Evolutionary conservation across 2,888 invertebrate genomes (phyloP).

Genomic region (Rhyacophila evoluta): DNA sequence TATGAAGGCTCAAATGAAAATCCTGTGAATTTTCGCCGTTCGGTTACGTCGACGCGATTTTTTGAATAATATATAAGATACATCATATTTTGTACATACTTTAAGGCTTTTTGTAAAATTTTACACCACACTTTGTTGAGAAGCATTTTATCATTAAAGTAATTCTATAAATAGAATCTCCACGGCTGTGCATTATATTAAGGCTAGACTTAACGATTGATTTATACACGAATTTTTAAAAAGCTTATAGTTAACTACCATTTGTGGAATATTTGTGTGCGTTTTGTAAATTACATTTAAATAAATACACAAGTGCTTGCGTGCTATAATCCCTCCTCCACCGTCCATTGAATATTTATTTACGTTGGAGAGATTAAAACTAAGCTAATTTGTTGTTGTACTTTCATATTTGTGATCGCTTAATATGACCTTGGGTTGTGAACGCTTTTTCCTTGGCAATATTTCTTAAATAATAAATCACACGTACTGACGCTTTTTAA

Average conservation of each 20-base stretch:
- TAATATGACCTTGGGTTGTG: constrained; percentile 52
- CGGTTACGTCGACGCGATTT: constrained; percentile 7
- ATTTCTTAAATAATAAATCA: neutral
- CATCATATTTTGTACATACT: constrained; percentile 25
- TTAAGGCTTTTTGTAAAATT: constrained; percentile 43
- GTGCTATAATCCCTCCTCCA: constrained; percentile 33
- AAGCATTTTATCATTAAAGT: constrained; percentile 16
- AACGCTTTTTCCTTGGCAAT: constrained; percentile 34
- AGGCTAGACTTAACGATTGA: neutral
- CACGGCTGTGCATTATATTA: constrained; percentile 16
- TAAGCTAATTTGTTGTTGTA: constrained; percentile 5
- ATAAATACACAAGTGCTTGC: constrained; percentile 25
- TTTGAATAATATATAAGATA: constrained; percentile 27
- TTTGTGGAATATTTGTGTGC: constrained; percentile 11
- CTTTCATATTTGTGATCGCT: neutral
- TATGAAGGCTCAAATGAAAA: neutral
- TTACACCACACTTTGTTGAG: constrained; percentile 32
- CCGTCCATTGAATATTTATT: constrained; percentile 35
- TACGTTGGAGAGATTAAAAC: neutral
- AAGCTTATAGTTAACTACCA: neutral
- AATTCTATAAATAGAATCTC: neutral
- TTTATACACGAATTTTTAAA: constrained; percentile 8
- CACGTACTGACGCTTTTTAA: neutral
- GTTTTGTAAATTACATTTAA: neutral
- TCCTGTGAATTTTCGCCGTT: constrained; percentile 25